Evolutionary conservation across 2,113 vertebrate species (phyloP).

Genomic region (Dicaeum eximium): DNA sequence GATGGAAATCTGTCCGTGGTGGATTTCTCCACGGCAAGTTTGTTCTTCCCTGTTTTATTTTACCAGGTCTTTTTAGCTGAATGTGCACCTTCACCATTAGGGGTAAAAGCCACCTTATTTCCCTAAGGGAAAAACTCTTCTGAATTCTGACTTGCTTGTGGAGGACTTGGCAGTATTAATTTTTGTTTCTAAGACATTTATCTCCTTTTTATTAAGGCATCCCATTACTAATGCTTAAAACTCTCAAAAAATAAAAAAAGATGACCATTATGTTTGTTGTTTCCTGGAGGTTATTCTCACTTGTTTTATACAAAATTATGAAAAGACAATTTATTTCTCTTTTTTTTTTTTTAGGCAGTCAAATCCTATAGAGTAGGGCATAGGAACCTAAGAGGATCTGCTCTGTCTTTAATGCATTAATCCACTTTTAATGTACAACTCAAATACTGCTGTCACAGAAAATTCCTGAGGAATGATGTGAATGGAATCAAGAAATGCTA

Average conservation of each 20-base stretch:
- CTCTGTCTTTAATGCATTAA: background rate
- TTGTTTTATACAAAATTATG: background rate
- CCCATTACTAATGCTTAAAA: background rate
- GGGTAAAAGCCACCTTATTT: background rate
- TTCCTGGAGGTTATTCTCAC: background rate
- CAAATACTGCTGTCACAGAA: background rate
- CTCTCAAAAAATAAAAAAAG: background rate
- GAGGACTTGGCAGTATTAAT: background rate
- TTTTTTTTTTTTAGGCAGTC: rapidly evolving
- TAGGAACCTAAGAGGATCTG: background rate
- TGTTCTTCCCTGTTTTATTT: background rate
- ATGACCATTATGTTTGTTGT: background rate
- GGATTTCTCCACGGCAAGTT: background rate
- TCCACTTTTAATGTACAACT: background rate
- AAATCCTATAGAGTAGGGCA: background rate
- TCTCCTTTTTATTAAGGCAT: background rate
- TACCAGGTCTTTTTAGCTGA: background rate
- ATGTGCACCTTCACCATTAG: background rate
- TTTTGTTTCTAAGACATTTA: background rate
- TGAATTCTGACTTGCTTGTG: background rate
- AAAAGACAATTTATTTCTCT: background rate
- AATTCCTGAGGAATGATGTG: background rate
- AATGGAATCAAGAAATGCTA: background rate
- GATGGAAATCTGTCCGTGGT: background rate
- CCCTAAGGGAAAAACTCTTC: background rate